Evolutionary conservation across 2,113 vertebrate genomes (phyloP).

Genomic region (Trachemys scripta): DNA sequence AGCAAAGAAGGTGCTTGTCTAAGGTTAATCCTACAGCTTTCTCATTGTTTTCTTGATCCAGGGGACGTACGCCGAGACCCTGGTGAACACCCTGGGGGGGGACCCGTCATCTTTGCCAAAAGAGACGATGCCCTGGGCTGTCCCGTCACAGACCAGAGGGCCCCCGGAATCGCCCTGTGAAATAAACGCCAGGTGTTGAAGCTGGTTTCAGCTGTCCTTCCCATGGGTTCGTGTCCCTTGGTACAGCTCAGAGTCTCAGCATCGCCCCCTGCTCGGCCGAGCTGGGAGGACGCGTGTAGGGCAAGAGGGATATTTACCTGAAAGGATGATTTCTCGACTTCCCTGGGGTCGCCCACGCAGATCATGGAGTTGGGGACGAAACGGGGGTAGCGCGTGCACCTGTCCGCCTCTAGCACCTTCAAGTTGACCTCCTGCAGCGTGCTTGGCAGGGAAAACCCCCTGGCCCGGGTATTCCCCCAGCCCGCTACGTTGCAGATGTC

Average conservation of each 20-base stretch:
- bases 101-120: fast-evolving
- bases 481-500: slow-evolving; percentile 4
- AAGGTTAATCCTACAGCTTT: background rate
- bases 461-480: slow-evolving; percentile 1
- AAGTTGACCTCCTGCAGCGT: slow-evolving; percentile 23
- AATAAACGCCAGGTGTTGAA: background rate
- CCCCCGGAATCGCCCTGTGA: background rate
- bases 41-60: slow-evolving; percentile 29
- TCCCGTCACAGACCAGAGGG: background rate
- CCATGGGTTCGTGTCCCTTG: fast-evolving
- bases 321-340: slow-evolving; percentile 7
- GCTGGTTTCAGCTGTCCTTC: background rate
- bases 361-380: background rate
- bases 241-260: background rate
- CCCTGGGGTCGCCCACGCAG: slow-evolving; percentile 17
- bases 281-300: background rate
- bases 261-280: too few species aligned
- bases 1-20: background rate
- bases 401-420: background rate
- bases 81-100: slow-evolving; percentile 55
- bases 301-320: background rate
- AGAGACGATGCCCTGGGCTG: slow-evolving; percentile 46
- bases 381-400: fast-evolving
- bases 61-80: background rate
- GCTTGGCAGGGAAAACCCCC: background rate